Conservation (phyloP, 2,797 vertebrate species). For the Erpetoichthys calabaricus region DNA sequence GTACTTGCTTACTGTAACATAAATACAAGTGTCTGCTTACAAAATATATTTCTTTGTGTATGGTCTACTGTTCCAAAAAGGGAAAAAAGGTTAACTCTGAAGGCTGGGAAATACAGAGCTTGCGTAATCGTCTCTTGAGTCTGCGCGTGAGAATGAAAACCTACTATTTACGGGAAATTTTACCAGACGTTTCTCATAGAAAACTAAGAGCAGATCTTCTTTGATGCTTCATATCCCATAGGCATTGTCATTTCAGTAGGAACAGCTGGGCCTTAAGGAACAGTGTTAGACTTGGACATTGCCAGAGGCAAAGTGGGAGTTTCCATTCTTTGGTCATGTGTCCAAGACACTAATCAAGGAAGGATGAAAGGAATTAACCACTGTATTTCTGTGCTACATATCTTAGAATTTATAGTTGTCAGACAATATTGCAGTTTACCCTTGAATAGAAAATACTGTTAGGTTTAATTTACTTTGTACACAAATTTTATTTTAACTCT, state of each 20-base stretch:
- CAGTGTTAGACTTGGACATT: conserved; percentile 1
- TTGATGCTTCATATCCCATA: conserved; percentile 57
- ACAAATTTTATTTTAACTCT: too few species aligned
- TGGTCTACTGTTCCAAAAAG: conserved; percentile 23
- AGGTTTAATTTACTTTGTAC: too few species aligned
- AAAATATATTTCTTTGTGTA: too few species aligned
- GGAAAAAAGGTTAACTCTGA: conserved; percentile 28
- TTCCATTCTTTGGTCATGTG: background rate
- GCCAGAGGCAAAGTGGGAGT: conserved; percentile 16
- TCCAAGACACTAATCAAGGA: too few species aligned
- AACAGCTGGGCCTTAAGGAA: conserved; percentile 44
- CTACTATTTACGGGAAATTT: background rate
- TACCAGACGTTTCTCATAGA: conserved; percentile 28
- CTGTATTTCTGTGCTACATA: background rate
- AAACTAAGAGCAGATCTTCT: conserved; percentile 38
- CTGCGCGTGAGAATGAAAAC: background rate
- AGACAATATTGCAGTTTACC: too few species aligned
- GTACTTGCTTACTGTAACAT: too few species aligned
- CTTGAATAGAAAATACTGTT: too few species aligned
- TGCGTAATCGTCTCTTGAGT: conserved; percentile 13
- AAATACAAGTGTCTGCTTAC: too few species aligned
- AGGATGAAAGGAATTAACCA: too few species aligned
- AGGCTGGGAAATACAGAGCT: conserved; percentile 11
- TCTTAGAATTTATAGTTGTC: too few species aligned
- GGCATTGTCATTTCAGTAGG: conserved; percentile 46